A percentile compares a stretch with the other conserved stretches of the same genome.
These are phyloP conservation scores for Tokudaia tokunoshimensis DNA, from an alignment of 2,797 vertebrate genomes.

Conservation along the genomic window DNA sequence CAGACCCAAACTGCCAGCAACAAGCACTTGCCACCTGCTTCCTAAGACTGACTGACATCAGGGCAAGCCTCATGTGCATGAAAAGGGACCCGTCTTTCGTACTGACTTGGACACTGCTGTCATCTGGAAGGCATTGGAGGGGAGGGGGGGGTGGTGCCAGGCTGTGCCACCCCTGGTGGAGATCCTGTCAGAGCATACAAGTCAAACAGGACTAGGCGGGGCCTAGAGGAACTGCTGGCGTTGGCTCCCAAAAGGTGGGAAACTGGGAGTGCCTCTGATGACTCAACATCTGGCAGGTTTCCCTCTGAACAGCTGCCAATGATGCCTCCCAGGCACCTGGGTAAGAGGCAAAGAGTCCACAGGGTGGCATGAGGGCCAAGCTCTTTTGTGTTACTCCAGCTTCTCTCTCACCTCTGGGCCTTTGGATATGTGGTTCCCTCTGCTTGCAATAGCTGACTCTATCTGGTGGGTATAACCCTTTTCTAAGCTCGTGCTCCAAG, in stretches of 20 bases:
- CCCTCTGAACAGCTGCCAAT: slow-evolving; percentile 64
- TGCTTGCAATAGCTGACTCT: not conserved
- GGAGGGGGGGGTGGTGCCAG: not conserved
- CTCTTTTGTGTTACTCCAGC: not conserved
- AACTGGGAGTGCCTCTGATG: slow-evolving; percentile 76
- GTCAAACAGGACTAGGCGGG: slow-evolving; percentile 77
- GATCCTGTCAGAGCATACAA: slow-evolving; percentile 62
- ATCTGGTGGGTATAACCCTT: not conserved
- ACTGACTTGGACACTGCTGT: not conserved
- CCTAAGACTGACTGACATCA: not conserved
- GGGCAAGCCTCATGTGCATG: not conserved
- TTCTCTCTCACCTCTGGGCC: not conserved
- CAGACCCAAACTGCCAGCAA: slow-evolving; percentile 15
- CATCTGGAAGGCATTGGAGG: not conserved
- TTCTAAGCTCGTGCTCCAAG: not conserved
- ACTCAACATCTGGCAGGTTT: slow-evolving; percentile 71
- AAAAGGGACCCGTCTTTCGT: not conserved
- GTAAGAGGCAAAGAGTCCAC: slow-evolving; percentile 37
- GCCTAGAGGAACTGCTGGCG: slow-evolving; percentile 55
- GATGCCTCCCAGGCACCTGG: slow-evolving; percentile 66
- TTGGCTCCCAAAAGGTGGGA: slow-evolving; percentile 37
- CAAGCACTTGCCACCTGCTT: not conserved
- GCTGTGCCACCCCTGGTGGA: slow-evolving; percentile 7
- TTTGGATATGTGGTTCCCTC: not conserved
- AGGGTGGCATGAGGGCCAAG: slow-evolving; percentile 50